Evolutionary conservation across 1,140 invertebrate species (phyloP).

Genomic region (Habropoda laboriosa): DNA sequence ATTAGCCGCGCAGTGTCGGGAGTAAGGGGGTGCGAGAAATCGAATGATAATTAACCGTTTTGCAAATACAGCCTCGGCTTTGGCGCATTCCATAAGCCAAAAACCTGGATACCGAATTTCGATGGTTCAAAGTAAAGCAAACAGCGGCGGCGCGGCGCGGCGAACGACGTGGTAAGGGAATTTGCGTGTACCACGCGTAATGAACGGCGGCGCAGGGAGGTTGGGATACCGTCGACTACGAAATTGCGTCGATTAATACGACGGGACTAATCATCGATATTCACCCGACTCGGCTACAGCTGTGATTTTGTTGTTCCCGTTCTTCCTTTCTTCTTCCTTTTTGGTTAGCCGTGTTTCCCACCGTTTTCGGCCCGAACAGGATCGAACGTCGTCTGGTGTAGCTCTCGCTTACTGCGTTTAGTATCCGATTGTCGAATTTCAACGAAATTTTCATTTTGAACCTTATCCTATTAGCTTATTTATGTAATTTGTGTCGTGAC

Average conservation of each 20-base stretch:
- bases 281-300: neutral
- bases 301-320: neutral
- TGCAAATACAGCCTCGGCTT: slow-evolving; percentile 68
- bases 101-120: slow-evolving; percentile 60
- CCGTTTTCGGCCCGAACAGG: too few species aligned
- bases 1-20: neutral
- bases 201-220: slow-evolving; percentile 1
- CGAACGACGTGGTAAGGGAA: slow-evolving; percentile 18
- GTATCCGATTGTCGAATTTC: neutral
- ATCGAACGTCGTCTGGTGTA: neutral
- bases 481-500: too few species aligned
- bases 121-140: slow-evolving; percentile 70
- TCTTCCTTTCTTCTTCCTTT: neutral
- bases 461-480: too few species aligned
- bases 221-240: neutral
- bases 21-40: slow-evolving; percentile 11
- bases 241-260: slow-evolving; percentile 24
- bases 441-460: neutral
- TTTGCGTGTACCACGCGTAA: slow-evolving; percentile 13
- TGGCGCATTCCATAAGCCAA: slow-evolving; percentile 64
- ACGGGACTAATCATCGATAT: neutral
- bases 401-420: neutral
- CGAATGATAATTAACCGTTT: slow-evolving; percentile 73
- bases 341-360: too few species aligned
- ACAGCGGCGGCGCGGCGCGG: slow-evolving; percentile 24